Evolutionary conservation across 2,888 invertebrate genomes (phyloP), one percentile per base, ranked within the genome.

Genomic region (Cosmia trapezina): DNA sequence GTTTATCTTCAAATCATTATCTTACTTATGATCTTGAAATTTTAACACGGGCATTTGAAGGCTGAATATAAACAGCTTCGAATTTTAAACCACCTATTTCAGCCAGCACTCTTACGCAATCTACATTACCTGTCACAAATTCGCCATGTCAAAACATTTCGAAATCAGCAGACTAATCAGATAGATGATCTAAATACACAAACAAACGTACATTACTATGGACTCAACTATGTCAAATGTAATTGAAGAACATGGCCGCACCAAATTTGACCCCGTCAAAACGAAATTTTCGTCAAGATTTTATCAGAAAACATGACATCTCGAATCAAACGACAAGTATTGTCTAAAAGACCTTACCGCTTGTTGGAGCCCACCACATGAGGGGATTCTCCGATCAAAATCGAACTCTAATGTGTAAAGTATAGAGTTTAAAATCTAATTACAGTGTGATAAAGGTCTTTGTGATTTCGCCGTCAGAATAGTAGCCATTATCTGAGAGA

Each of bases 401-500:
- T 76, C 76, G 14, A 76, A 83, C 88, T 85, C 73, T 91, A 86
- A 62, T 11, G 0, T 28, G 3, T 57, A 37, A 8, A 1, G 3
- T n/a, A 70, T 86, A 86, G 71, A 74, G 76, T 76, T 80, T 76
- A 79, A 76, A 79, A 53, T 81, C 70, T 60, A 70, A 76, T 79
- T 84, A 82, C 37, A 53, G 45, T 49, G 54, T 65, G 47, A 69
- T 63, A 66, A 72, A 80, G 79, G 84, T 80, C 82, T 91, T 90
- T 88, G 89, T 89, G 82, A 87, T 88, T 88, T 91, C 85, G 88
- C 92, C 92, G 92, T 90, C 87, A 89, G 89, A 89, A 89, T 91
- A 93, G 96, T 95, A 96, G 96, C 95, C 89, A 94, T 95, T 94
- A 95, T 92, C 91, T 76, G 91, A 93, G 92, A 94, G 94, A 94